Evolutionary conservation across 2,797 vertebrate species (phyloP), one percentile per base, ranked within the genome.

Genomic region (Gymnothorax javanicus): DNA sequence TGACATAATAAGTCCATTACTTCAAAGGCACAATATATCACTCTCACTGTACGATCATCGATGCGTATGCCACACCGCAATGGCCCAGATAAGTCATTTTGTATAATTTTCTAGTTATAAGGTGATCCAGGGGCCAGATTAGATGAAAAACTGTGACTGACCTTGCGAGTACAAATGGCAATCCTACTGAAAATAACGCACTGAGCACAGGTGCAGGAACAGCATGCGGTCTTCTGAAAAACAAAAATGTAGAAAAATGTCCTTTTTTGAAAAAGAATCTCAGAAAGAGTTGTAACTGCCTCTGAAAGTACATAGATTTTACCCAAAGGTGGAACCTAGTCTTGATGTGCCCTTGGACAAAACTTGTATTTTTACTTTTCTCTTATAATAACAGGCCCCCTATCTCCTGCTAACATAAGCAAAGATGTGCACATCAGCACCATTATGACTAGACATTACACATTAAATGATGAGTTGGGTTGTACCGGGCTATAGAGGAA

Each of bases 21-120:
- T 62, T 43, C 57, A 11, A 1, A 57, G 79, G 11, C 13, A 77
- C 33, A 75, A 75, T 43, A 27, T 27, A 67, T 60, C 60, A 54
- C 50, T 25, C 86, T 83, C 27, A 25, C 27, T 33, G 60, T 56
- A 69, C 82, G 57, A 77, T 77, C 57, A 86, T 54, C 56, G 60
- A 86, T 52, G 82, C 64, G 67, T 86, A 54, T 56, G 62, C 50
- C 79, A 33, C 86, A 82, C 77, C 33, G 54, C 59, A 60, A n/a
- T 82, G 60, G 52, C 43, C 54, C n/a, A 20, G 59, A 86, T 43
- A 69, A 82, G 79, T 85, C 57, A 60, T 82, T 54, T 69, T 57
- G 82, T 83, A 13, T 83, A 13, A 83, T 83, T 27, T 83, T 23
- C 59, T 25, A 83, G 82, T 25, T 25, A 83, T 27, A 60, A 83